Evolutionary conservation across 1,140 invertebrate species (phyloP).

Genomic region (Cecropterus lyciades): DNA sequence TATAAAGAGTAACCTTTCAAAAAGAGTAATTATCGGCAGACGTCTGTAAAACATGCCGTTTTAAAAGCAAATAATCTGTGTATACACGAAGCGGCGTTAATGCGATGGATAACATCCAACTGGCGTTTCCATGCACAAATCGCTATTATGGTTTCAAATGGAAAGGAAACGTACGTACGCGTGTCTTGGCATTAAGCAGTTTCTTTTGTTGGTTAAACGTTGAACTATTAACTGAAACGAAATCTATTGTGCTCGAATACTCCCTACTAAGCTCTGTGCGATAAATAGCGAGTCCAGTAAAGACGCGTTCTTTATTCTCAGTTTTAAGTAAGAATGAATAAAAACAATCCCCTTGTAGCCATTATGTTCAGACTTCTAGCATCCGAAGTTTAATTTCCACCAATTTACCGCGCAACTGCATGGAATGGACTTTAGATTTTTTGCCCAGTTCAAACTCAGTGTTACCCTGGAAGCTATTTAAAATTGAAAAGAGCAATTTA

Average conservation of each 20-base stretch:
- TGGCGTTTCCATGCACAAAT: conserved; percentile 55
- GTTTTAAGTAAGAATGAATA: conserved; percentile 38
- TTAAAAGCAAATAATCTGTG: conserved; percentile 32
- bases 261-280: conserved; percentile 47
- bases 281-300: conserved; percentile 50
- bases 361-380: conserved; percentile 35
- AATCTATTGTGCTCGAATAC: conserved; percentile 58
- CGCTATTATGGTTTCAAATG: conserved; percentile 62
- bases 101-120: conserved; percentile 29
- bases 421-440: conserved; percentile 26
- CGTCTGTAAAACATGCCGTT: conserved; percentile 21
- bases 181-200: conserved; percentile 77
- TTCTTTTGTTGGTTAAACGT: conserved; percentile 75
- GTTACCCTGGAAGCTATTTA: conserved; percentile 36
- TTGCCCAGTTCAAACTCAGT: conserved; percentile 34
- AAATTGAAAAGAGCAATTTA: conserved; percentile 40
- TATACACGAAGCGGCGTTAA: conserved; percentile 26
- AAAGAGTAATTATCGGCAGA: not conserved
- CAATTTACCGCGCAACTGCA: conserved; percentile 26
- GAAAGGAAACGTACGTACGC: conserved; percentile 55
- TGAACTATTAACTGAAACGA: conserved; percentile 59
- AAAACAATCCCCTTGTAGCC: conserved; percentile 25
- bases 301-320: conserved; percentile 33
- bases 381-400: conserved; percentile 24
- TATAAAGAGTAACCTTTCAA: not conserved